Percentiles rank a stretch among this genome's conserved stretches.
Evolutionary conservation across 2,797 vertebrate species (phyloP).

Genomic region (Austrolebias charrua): DNA sequence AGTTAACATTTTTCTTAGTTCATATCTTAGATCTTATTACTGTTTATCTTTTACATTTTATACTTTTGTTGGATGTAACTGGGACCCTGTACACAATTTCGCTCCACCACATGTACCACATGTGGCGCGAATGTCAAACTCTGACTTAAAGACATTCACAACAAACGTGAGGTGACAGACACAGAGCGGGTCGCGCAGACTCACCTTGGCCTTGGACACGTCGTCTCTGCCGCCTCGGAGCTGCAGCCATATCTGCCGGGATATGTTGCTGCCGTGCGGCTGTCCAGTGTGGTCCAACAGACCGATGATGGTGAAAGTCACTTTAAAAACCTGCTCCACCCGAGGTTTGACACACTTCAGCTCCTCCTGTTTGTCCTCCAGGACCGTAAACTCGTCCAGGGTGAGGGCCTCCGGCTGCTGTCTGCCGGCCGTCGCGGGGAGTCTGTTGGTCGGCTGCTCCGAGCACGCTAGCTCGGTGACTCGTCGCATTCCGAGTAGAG

Average conservation of each 20-base stretch:
- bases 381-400: slow-evolving; percentile 91
- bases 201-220: slow-evolving; percentile 91
- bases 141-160: too few relatives aligned
- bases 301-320: slow-evolving; percentile 85
- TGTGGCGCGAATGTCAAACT: too few relatives aligned
- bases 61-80: too few relatives aligned
- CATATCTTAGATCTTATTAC: too few relatives aligned
- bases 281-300: slow-evolving; percentile 79
- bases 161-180: too few relatives aligned
- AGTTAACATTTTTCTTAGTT: too few relatives aligned
- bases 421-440: slow-evolving; percentile 51
- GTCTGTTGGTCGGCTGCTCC: slow-evolving; percentile 68
- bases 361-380: slow-evolving; percentile 84
- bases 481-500: slow-evolving; percentile 79
- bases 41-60: too few relatives aligned
- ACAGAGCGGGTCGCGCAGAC: background rate
- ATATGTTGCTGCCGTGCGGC: slow-evolving; percentile 75
- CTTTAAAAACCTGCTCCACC: slow-evolving; percentile 89
- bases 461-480: slow-evolving; percentile 77
- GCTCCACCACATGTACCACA: too few relatives aligned
- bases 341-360: slow-evolving; percentile 81
- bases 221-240: slow-evolving; percentile 83
- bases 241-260: slow-evolving; percentile 91
- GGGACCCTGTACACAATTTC: too few relatives aligned
- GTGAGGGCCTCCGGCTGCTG: slow-evolving; percentile 61